phyloP scores from a whole-genome alignment of 2,888 invertebrate genomes.

The Plebejus argus region DNA sequence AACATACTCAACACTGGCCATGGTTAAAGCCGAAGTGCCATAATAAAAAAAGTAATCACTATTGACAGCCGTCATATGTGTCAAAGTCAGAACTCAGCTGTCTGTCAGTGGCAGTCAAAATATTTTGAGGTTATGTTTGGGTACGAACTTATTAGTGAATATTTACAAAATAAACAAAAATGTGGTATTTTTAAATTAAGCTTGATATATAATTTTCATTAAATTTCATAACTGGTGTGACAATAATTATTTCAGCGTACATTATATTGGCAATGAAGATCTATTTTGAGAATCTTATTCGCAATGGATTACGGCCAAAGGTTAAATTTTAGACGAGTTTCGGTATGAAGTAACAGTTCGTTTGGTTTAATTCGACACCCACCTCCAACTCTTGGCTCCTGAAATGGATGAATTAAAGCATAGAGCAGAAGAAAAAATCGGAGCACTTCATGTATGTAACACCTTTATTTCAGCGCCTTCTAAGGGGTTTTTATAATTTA shows the following conservation, averaged over 20 bases:
- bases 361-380: slow-evolving; percentile 55
- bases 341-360: slow-evolving; percentile 60
- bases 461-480: slow-evolving; percentile 50
- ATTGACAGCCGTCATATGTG: slow-evolving; percentile 35
- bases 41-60: not conserved
- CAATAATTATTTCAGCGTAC: slow-evolving; percentile 4
- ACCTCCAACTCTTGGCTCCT: slow-evolving; percentile 51
- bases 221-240: slow-evolving; percentile 24
- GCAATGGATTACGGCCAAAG: slow-evolving; percentile 73
- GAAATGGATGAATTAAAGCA: slow-evolving; percentile 74
- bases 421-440: slow-evolving; percentile 73
- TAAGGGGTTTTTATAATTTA: slow-evolving; percentile 26
- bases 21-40: too few relatives aligned
- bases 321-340: slow-evolving; percentile 63
- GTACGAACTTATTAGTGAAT: slow-evolving; percentile 22
- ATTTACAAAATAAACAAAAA: slow-evolving; percentile 36
- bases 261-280: slow-evolving; percentile 47
- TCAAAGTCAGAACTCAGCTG: slow-evolving; percentile 30
- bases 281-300: slow-evolving; percentile 73
- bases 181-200: not conserved
- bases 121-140: slow-evolving; percentile 39
- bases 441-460: slow-evolving; percentile 72
- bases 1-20: too few relatives aligned
- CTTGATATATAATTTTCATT: not conserved
- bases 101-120: slow-evolving; percentile 33